Evolutionary conservation across 2,888 invertebrate species (phyloP), one percentile per base, ranked within the genome.

Genomic region (Heliconius hortense): DNA sequence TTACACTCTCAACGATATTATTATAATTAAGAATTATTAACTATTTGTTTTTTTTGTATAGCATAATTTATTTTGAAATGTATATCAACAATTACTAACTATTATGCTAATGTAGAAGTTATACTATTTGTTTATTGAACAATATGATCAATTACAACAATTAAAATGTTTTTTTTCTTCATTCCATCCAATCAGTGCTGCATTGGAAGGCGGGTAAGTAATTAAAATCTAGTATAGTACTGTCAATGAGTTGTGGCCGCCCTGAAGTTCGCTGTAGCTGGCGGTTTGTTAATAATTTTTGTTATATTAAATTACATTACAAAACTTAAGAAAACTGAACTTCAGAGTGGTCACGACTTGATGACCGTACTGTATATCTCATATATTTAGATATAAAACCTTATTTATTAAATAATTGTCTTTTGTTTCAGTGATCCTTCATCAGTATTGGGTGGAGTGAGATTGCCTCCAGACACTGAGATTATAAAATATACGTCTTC

Each of bases 401-500:
- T 10, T 56, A 56, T 56, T 56, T n/a, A 56, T n/a, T 56, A n/a
- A 56, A 56, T 1, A 56, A n/a, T n/a, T 0, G n/a, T n/a, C 89
- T 90, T 18, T 31, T 28, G 53, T 69, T 69, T 1, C 93, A 97
- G 97, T 93, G 97, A 97, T 92, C 96, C 97, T 78, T 96, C 97
- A 81, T 97, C 97, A 84, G 96, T 97, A 87, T 93, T 97, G 86
- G 97, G 97, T 78, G 97, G 96, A 59, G 97, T 97, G 70, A 95
- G 97, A 78, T 92, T 98, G 83, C 97, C 97, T 80, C 97, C 97
- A 60, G 97, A 97, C 87, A 98, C 97, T 67, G 97, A 98, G 93
- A 97, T 97, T 80, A 97, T 98, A 87, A 97, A 97, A 90, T 97
- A 97, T 89, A 97, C 97, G 81, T 97, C 97, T 81, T 97, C 97